Percentiles rank a stretch among this genome's conserved stretches.
phyloP scores from a whole-genome alignment of 92 coral and sea anemone species.

The Epizoanthus ramosus region DNA sequence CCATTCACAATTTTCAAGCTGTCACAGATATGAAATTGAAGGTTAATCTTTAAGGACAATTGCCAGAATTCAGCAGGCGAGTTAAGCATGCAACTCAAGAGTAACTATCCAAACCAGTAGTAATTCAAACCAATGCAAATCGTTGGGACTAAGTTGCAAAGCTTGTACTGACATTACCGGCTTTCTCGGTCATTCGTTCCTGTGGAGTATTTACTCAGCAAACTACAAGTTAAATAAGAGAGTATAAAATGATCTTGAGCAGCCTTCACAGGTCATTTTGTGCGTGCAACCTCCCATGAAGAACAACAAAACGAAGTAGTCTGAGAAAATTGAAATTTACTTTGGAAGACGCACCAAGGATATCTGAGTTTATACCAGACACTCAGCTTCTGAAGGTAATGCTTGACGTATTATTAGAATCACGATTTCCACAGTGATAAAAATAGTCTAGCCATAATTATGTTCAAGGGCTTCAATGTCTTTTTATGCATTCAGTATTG shows the following conservation, averaged over 20 bases:
- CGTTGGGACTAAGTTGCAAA: slow-evolving; percentile 40
- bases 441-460: not conserved
- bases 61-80: slow-evolving; percentile 28
- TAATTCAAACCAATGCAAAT: slow-evolving; percentile 42
- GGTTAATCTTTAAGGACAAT: slow-evolving; percentile 22
- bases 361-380: not conserved
- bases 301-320: not conserved
- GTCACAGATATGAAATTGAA: slow-evolving; percentile 5
- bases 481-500: not conserved
- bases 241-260: slow-evolving; percentile 23
- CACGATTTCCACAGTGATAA: not conserved
- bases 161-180: slow-evolving; percentile 35
- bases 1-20: slow-evolving; percentile 8
- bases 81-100: slow-evolving; percentile 15
- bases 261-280: slow-evolving; percentile 34
- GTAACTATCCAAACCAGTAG: slow-evolving; percentile 12
- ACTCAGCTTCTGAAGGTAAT: slow-evolving; percentile 9
- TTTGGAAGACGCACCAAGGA: not conserved
- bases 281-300: slow-evolving; percentile 43
- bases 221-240: slow-evolving; percentile 42
- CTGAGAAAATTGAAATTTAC: not conserved
- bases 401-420: not conserved
- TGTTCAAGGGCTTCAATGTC: not conserved
- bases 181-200: slow-evolving; percentile 38
- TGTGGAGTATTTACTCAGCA: slow-evolving; percentile 35